Conservation (phyloP, 2,888 invertebrate species). For the Sphinx pinastri region DNA sequence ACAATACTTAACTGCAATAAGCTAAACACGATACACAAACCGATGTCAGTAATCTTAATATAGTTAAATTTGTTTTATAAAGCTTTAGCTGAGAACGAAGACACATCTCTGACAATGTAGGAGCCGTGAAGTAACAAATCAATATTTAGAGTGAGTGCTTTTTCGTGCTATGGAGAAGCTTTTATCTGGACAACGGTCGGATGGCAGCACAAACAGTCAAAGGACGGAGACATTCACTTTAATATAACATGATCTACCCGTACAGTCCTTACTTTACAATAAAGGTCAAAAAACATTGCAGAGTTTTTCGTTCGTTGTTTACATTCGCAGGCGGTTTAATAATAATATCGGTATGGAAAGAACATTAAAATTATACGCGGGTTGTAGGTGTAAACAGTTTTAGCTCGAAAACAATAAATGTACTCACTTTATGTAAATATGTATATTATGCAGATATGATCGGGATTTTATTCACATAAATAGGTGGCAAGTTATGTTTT, state of each 20-base stretch:
- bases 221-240: slow-evolving; percentile 78
- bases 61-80: slow-evolving; percentile 17
- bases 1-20: background rate
- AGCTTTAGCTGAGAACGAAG: slow-evolving; percentile 22
- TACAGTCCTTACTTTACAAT: slow-evolving; percentile 28
- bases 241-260: slow-evolving; percentile 64
- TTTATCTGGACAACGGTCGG: slow-evolving; percentile 83
- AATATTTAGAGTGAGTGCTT: slow-evolving; percentile 84
- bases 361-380: too few relatives aligned
- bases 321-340: background rate
- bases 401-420: too few relatives aligned
- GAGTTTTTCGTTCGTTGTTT: slow-evolving; percentile 34
- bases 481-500: too few relatives aligned
- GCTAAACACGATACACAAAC: background rate
- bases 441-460: too few relatives aligned
- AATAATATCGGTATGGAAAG: too few relatives aligned
- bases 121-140: slow-evolving; percentile 81
- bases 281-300: slow-evolving; percentile 28
- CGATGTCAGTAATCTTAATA: slow-evolving; percentile 26
- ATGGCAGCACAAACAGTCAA: slow-evolving; percentile 77
- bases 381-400: too few relatives aligned
- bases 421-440: too few relatives aligned
- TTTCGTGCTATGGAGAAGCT: slow-evolving; percentile 84
- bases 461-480: too few relatives aligned
- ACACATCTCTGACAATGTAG: slow-evolving; percentile 73